Percentiles rank a stretch among this genome's conserved stretches.
phyloP scores from a whole-genome alignment of 2,888 invertebrate species.

The Xestia sexstrigata region DNA sequence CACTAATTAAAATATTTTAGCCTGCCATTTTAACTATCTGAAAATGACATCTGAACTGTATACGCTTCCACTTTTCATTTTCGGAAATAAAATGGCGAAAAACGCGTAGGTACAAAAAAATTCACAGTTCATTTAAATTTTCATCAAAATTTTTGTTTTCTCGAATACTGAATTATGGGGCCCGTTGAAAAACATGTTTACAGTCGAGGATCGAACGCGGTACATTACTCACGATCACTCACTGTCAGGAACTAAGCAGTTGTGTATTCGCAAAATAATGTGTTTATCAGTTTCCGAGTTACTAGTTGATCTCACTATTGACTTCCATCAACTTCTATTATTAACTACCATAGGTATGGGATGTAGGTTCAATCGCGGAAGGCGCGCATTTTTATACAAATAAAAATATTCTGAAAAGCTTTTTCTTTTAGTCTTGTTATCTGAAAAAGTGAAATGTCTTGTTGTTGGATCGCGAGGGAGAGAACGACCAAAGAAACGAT shows the following conservation, averaged over 20 bases:
- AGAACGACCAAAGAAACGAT: too few species aligned
- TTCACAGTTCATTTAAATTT: slow-evolving; percentile 13
- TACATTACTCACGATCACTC: slow-evolving; percentile 60
- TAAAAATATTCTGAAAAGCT: background rate
- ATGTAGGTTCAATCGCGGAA: background rate
- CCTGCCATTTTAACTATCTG: background rate
- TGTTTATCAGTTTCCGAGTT: slow-evolving; percentile 40
- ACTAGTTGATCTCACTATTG: slow-evolving; percentile 6
- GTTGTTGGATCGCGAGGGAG: too few species aligned
- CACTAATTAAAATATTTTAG: background rate
- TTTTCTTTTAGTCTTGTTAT: background rate
- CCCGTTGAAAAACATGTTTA: slow-evolving; percentile 57
- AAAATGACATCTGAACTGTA: background rate
- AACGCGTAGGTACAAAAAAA: background rate
- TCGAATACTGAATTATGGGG: slow-evolving; percentile 19
- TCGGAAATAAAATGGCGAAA: background rate
- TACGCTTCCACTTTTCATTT: background rate
- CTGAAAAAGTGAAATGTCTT: too few species aligned
- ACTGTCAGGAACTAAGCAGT: slow-evolving; percentile 45
- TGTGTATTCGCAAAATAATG: slow-evolving; percentile 50
- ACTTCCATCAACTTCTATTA: slow-evolving; percentile 34
- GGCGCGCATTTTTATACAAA: too few species aligned
- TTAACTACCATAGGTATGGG: background rate
- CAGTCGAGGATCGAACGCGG: slow-evolving; percentile 48
- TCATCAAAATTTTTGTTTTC: slow-evolving; percentile 34